phyloP scores from a whole-genome alignment of 2,797 vertebrate genomes.

The Morelia viridis region DNA sequence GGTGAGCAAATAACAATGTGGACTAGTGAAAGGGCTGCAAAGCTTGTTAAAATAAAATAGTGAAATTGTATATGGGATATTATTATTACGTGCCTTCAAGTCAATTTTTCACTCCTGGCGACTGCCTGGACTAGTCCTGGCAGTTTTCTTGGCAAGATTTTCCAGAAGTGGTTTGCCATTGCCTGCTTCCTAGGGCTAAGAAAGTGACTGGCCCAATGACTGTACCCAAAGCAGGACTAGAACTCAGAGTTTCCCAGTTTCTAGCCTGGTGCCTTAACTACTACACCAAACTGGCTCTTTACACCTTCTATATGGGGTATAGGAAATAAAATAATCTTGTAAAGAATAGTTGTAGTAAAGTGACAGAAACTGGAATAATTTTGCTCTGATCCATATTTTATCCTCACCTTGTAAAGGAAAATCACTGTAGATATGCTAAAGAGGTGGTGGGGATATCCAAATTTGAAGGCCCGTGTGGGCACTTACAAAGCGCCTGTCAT shows the following conservation, averaged over 20 bases:
- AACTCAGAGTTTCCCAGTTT: background rate
- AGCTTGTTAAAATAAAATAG: background rate
- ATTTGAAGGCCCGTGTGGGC: background rate
- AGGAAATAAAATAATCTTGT: background rate
- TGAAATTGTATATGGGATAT: background rate
- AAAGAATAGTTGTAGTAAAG: background rate
- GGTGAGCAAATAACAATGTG: background rate
- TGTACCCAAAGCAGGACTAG: background rate
- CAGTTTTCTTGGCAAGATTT: background rate
- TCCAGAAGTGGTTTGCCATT: background rate
- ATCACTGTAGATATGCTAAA: background rate
- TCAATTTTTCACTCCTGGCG: background rate
- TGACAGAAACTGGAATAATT: background rate
- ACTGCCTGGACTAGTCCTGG: background rate
- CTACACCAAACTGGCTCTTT: background rate
- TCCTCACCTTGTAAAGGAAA: background rate
- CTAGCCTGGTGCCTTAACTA: background rate
- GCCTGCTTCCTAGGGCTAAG: background rate
- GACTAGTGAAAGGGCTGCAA: background rate
- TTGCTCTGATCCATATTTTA: background rate
- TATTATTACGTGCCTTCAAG: background rate
- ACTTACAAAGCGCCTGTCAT: background rate
- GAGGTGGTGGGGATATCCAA: background rate
- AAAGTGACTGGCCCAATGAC: background rate
- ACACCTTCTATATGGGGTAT: background rate